Base-by-base conservation (phyloP, 2,797 vertebrate genomes). In the Halcyon badia region DNA sequence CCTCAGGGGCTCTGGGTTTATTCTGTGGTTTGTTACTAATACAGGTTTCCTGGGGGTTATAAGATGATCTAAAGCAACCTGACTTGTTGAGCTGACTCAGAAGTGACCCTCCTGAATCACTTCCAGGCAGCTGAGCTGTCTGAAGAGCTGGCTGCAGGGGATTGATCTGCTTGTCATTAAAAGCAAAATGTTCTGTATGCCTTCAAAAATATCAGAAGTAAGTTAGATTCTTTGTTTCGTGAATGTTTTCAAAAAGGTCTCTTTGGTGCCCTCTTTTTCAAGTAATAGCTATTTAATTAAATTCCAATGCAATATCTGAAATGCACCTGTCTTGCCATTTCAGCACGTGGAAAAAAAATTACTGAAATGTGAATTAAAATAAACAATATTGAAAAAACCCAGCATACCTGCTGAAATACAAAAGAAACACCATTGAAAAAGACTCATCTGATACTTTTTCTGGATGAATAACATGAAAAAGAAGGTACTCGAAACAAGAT, bases 41-140 rank as follows among this genome's bases (percentile, higher is more conserved):
- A 21, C 28, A 57, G 31, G 16, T 69, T 93, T 91, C 68, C 60
- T 68, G 66, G 18, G 28, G 49, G 9, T 72, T 94, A 44, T 87
- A 15, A 39, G 39, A 37, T 75, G 72, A 62, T 92, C 84, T 93
- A 70, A 94, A 78, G 69, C 60, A 90, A 60, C 44, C 76, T 87
- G 77, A 51, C 71, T 77, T 57, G 14, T 51, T 81, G 75, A 84
- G 79, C 41, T 97, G 95, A 84, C 89, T 96, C 77, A 87, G 49
- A 83, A 94, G 16, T 78, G 49, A 93, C 66, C 37, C 66, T 79
- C 25, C n/a, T 62, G 73, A 93, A 82, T 83, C 54, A 49, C 39
- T 88, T 9, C 57, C 68, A 46, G 42, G 48, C 56, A 81, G 75
- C 58, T 64, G 77, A 72, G 46, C 57, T 87, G 54, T 76, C 65